Conservation (phyloP, 2,888 invertebrate species). For the Pheosia tremula region DNA sequence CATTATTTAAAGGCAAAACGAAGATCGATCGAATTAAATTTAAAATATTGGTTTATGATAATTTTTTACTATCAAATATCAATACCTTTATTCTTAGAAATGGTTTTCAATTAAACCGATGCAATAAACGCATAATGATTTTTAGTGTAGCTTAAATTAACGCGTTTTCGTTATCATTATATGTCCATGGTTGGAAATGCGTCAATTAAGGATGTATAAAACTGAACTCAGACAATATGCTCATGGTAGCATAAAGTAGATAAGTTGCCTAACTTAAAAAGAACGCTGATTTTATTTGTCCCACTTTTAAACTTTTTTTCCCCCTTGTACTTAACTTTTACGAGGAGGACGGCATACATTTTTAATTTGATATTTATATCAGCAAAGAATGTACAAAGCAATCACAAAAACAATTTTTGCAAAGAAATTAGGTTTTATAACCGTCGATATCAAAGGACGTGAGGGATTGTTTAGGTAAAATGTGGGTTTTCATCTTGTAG, state of each 20-base stretch:
- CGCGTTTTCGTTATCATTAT: too few relatives aligned
- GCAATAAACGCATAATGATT: too few relatives aligned
- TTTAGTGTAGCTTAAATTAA: too few relatives aligned
- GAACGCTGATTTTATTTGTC: not conserved
- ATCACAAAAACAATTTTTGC: slow-evolving; percentile 12
- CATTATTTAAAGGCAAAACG: too few relatives aligned
- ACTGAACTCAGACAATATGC: too few relatives aligned
- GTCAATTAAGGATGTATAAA: too few relatives aligned
- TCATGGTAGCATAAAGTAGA: not conserved
- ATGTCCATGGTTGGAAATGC: too few relatives aligned
- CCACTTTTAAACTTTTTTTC: not conserved
- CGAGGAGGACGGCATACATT: not conserved
- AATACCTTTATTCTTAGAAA: too few relatives aligned
- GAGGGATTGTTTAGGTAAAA: slow-evolving; percentile 11
- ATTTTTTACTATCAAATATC: too few relatives aligned
- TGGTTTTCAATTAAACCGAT: too few relatives aligned
- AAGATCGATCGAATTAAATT: too few relatives aligned
- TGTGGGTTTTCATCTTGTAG: slow-evolving; percentile 16
- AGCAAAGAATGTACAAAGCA: not conserved
- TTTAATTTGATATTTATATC: not conserved
- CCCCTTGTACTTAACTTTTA: not conserved
- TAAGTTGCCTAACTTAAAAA: not conserved
- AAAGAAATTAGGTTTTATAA: slow-evolving; percentile 15
- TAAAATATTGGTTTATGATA: too few relatives aligned
- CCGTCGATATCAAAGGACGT: slow-evolving; percentile 11